phyloP scores from a whole-genome alignment of 2,113 vertebrate genomes.

The Marcusenius ussheri region DNA sequence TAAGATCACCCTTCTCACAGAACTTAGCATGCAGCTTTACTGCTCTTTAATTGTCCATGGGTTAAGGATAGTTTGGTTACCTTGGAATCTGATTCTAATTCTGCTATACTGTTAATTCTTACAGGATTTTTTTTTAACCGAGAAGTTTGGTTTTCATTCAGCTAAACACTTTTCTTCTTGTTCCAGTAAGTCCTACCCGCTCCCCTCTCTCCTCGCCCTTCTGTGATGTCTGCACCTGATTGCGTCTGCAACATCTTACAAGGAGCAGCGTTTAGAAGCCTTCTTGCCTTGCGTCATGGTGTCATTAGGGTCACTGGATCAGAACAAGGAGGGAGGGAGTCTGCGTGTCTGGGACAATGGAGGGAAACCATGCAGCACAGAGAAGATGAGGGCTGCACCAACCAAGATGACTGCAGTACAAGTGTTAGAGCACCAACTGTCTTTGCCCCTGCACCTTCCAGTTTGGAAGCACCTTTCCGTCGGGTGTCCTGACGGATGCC shows the following conservation, averaged over 20 bases:
- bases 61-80: neutral
- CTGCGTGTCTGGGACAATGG: constrained; percentile 74
- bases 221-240: neutral
- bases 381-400: neutral
- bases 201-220: neutral
- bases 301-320: constrained; percentile 83
- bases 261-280: constrained; percentile 75
- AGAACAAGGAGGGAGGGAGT: constrained; percentile 83
- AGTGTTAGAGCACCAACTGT: constrained; percentile 62
- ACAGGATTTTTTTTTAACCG: neutral
- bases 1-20: constrained; percentile 56
- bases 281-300: constrained; percentile 92
- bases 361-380: constrained; percentile 71
- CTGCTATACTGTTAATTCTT: neutral
- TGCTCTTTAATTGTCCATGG: neutral
- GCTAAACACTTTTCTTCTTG: neutral
- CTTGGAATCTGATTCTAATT: neutral
- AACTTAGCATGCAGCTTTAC: neutral
- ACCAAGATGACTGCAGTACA: neutral
- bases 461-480: constrained; percentile 60
- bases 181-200: constrained; percentile 15
- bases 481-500: neutral
- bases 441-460: constrained; percentile 81
- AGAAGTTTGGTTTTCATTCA: neutral
- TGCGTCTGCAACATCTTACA: constrained; percentile 49